A percentile compares a stretch with the other conserved stretches of the same genome.
Conservation (phyloP, 2,797 vertebrate genomes). For the Brachymystax lenok region DNA sequence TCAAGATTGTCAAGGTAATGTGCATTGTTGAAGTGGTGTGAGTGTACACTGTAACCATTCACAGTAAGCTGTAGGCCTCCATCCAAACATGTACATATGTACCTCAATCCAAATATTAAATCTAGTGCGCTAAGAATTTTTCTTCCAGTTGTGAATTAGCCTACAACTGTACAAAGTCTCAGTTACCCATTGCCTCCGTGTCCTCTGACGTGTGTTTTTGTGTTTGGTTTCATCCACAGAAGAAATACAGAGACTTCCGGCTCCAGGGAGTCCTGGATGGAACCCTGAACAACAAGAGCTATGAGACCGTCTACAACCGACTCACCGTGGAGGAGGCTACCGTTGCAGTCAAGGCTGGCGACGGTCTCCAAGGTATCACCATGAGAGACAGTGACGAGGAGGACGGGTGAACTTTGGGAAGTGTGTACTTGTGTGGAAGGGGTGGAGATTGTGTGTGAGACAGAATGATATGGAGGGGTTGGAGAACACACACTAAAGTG, state of each 20-base stretch:
- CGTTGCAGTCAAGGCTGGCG: slow-evolving; percentile 81
- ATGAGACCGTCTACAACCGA: slow-evolving; percentile 89
- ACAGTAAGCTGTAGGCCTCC: no score
- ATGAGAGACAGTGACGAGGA: slow-evolving; percentile 98
- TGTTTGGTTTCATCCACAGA: slow-evolving; percentile 70
- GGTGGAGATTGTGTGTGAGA: slow-evolving; percentile 4
- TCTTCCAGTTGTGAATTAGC: no score
- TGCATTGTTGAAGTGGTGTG: no score
- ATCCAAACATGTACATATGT: background rate
- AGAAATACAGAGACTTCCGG: slow-evolving; percentile 94
- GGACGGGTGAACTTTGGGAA: slow-evolving; percentile 74
- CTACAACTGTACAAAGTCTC: background rate
- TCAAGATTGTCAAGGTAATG: slow-evolving; percentile 97
- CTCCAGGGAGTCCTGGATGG: slow-evolving; percentile 90
- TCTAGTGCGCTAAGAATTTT: background rate
- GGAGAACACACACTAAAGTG: no score
- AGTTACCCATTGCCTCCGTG: slow-evolving; percentile 12
- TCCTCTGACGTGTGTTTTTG: slow-evolving; percentile 18
- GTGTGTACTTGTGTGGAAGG: background rate
- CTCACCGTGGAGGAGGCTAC: slow-evolving; percentile 91
- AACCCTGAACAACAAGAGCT: slow-evolving; percentile 89
- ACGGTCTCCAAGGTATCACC: slow-evolving; percentile 90
- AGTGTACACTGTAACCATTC: no score
- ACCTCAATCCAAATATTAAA: background rate
- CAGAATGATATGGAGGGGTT: background rate